Conservation (phyloP, 30 jellyfish, hydroid and myxozoan genomes). For the Chrysaora quinquecirrha region DNA sequence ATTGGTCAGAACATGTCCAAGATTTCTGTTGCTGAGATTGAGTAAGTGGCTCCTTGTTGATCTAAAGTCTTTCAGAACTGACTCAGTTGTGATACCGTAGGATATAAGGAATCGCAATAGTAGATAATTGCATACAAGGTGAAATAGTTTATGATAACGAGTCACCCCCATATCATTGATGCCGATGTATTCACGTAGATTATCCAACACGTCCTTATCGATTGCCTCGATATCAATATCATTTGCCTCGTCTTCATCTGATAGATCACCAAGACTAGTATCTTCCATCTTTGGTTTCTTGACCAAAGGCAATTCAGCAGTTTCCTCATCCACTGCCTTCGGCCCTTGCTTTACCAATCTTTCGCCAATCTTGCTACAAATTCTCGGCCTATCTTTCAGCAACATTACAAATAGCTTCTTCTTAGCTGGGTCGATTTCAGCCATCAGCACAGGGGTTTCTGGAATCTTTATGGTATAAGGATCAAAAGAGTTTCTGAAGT, state of each 20-base stretch:
- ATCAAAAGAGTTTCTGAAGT: slow-evolving; percentile 34
- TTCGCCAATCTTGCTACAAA: neutral
- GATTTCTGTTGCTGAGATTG: slow-evolving; percentile 52
- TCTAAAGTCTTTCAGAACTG: slow-evolving; percentile 48
- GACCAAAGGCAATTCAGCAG: neutral
- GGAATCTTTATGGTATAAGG: slow-evolving; percentile 43
- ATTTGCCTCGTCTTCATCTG: slow-evolving; percentile 14
- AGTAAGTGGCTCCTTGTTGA: slow-evolving; percentile 53
- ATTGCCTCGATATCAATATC: slow-evolving; percentile 51
- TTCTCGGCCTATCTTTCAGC: neutral
- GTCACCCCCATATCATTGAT: slow-evolving; percentile 61
- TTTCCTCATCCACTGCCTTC: neutral
- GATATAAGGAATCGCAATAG: slow-evolving; percentile 55
- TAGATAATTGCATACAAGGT: slow-evolving; percentile 58
- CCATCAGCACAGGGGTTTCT: slow-evolving; percentile 10
- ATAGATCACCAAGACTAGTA: neutral
- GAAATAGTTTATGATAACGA: slow-evolving; percentile 60
- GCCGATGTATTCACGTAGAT: slow-evolving; percentile 58
- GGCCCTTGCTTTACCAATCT: neutral
- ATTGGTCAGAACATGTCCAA: slow-evolving; percentile 56
- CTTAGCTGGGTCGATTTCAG: neutral
- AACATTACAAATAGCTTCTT: slow-evolving; percentile 30
- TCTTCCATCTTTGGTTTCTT: neutral
- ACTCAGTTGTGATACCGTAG: slow-evolving; percentile 67
- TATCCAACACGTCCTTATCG: slow-evolving; percentile 58